A percentile compares a stretch with the other conserved stretches of the same genome.
phyloP scores from a whole-genome alignment of 2,888 invertebrate genomes.

The Monochamus alternatus region DNA sequence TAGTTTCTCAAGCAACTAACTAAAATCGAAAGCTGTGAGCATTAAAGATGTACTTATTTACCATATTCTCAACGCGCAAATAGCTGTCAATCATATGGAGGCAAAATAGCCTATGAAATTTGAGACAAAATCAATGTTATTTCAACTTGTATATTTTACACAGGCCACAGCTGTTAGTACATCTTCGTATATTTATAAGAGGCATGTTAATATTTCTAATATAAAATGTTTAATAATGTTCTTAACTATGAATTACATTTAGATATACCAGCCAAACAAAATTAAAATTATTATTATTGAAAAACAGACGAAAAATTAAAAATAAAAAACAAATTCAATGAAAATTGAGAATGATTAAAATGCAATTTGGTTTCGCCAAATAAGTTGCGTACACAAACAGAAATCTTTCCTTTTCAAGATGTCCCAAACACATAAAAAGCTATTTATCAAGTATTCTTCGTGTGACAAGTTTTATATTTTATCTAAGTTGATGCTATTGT shows the following conservation, averaged over 20 bases:
- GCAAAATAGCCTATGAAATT: conserved; percentile 22
- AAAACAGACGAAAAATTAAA: too few species aligned
- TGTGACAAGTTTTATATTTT: conserved; percentile 69
- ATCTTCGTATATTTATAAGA: background rate
- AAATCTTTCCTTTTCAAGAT: conserved; percentile 1
- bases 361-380: background rate
- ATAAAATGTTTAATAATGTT: too few species aligned
- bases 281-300: background rate
- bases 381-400: background rate
- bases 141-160: conserved; percentile 8
- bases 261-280: too few species aligned
- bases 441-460: conserved; percentile 68
- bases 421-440: conserved; percentile 52
- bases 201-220: background rate
- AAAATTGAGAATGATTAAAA: background rate
- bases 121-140: conserved; percentile 28
- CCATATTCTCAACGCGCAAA: conserved; percentile 10
- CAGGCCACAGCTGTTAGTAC: conserved; percentile 6
- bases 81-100: conserved; percentile 21
- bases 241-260: too few species aligned
- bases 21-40: background rate
- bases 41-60: conserved; percentile 2
- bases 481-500: conserved; percentile 64
- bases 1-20: background rate
- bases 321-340: too few species aligned